Conservation (phyloP, 2,113 vertebrate species). For the Sminthopsis crassicaudata region DNA sequence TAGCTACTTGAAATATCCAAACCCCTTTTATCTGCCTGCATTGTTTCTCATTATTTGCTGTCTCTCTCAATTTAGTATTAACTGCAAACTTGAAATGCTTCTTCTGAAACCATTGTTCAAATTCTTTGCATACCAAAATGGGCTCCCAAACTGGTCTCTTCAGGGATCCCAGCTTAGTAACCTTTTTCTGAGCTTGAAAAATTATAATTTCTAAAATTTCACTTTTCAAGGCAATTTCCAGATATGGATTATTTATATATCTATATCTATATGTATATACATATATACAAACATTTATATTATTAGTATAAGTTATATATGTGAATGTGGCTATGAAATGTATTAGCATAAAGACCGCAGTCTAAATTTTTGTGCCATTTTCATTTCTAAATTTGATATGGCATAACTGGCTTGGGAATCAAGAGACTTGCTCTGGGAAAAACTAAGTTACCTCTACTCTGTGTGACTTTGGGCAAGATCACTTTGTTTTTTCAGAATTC, state of each 20-base stretch:
- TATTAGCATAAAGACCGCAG: neutral
- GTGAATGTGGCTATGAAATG: neutral
- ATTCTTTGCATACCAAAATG: slow-evolving; percentile 70
- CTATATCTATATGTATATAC: too few relatives aligned
- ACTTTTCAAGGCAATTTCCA: slow-evolving; percentile 21
- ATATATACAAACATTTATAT: too few relatives aligned
- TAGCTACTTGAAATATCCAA: slow-evolving; percentile 85
- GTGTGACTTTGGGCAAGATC: neutral
- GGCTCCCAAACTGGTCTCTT: slow-evolving; percentile 13
- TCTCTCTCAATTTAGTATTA: slow-evolving; percentile 83
- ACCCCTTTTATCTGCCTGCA: slow-evolving; percentile 81
- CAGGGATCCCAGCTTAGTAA: neutral
- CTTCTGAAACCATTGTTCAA: slow-evolving; percentile 76
- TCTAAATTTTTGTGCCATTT: neutral
- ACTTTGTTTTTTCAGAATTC: neutral
- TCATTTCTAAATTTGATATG: neutral
- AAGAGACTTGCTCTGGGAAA: neutral
- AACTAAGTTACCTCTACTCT: neutral
- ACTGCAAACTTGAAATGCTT: slow-evolving; percentile 80
- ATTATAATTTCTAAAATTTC: slow-evolving; percentile 40
- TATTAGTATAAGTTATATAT: neutral
- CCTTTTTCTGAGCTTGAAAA: slow-evolving; percentile 48
- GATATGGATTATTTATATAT: slow-evolving; percentile 18
- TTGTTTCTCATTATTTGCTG: slow-evolving; percentile 85
- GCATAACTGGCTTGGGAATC: neutral